Conservation (phyloP, 2,113 vertebrate genomes). For the Recurvirostra avosetta region DNA sequence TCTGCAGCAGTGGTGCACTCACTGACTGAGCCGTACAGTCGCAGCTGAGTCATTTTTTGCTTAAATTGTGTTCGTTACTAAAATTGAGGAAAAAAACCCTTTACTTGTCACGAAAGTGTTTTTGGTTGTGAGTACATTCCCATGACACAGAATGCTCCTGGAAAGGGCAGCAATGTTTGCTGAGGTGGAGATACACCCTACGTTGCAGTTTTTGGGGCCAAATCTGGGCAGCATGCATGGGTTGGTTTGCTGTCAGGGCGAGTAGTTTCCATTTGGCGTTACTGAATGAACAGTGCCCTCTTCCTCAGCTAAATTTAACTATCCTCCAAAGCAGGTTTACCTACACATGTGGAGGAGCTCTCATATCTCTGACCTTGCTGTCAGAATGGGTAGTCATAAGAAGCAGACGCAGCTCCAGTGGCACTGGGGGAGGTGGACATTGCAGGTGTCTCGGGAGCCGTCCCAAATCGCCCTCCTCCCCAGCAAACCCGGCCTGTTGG, state of each 20-base stretch:
- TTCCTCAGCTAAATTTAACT: neutral
- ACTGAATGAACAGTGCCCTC: neutral
- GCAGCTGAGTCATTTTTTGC: conserved; percentile 5
- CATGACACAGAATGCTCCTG: neutral
- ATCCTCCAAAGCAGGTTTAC: neutral
- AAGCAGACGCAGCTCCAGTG: neutral
- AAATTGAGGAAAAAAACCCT: neutral
- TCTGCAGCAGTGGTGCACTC: neutral
- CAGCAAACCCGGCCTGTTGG: neutral
- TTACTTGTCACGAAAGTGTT: neutral
- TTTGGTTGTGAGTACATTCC: neutral
- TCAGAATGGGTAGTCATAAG: neutral
- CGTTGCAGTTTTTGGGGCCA: neutral
- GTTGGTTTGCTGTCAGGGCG: neutral
- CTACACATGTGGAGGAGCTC: neutral
- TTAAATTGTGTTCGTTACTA: neutral
- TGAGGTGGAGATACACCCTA: neutral
- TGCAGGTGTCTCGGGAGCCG: neutral
- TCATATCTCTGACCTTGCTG: neutral
- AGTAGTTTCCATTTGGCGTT: neutral
- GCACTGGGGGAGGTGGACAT: neutral
- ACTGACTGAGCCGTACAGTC: neutral
- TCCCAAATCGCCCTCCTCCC: neutral
- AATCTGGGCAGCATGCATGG: neutral
- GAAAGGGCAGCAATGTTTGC: neutral